phyloP scores from a whole-genome alignment of 2,888 invertebrate species.

The Caenorhabditis angaria region DNA sequence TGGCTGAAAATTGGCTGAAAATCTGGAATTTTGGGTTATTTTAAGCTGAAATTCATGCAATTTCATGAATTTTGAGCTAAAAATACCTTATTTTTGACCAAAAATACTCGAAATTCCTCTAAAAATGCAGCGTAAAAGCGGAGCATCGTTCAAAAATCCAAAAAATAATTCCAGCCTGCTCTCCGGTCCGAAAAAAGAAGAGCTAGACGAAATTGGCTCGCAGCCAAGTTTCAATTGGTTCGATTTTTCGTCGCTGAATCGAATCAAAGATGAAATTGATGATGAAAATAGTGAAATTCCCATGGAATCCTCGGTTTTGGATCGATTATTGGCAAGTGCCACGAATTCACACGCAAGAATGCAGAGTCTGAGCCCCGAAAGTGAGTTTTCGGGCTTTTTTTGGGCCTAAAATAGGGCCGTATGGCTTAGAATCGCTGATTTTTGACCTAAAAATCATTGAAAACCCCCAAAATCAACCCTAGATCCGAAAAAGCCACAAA shows the following conservation, averaged over 20 bases:
- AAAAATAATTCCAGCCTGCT: background rate
- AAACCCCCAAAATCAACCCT: too few relatives aligned
- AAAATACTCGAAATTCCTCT: conserved; percentile 12
- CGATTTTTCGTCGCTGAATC: conserved; percentile 20
- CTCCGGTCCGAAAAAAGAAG: conserved; percentile 8
- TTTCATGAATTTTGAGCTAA: conserved; percentile 9
- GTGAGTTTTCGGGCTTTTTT: background rate
- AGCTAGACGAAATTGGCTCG: conserved; percentile 13
- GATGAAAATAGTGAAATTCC: conserved; percentile 33
- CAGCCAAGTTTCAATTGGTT: conserved; percentile 26
- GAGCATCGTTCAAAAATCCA: too few relatives aligned
- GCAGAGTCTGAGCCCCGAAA: conserved; percentile 47
- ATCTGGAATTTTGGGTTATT: background rate
- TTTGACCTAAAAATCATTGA: background rate
- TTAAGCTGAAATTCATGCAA: too few relatives aligned
- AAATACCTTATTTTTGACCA: conserved; percentile 11
- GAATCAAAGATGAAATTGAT: conserved; percentile 36
- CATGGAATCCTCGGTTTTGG: conserved; percentile 37
- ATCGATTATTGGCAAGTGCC: conserved; percentile 43
- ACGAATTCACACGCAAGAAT: conserved; percentile 19
- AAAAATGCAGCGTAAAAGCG: too few relatives aligned
- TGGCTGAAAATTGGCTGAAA: background rate
- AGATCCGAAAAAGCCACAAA: too few relatives aligned
- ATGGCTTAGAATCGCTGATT: background rate
- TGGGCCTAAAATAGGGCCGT: background rate